A percentile compares a stretch with the other conserved stretches of the same genome.
Evolutionary conservation across 1,140 invertebrate genomes (phyloP).

Genomic region (Magallana ariakensis): DNA sequence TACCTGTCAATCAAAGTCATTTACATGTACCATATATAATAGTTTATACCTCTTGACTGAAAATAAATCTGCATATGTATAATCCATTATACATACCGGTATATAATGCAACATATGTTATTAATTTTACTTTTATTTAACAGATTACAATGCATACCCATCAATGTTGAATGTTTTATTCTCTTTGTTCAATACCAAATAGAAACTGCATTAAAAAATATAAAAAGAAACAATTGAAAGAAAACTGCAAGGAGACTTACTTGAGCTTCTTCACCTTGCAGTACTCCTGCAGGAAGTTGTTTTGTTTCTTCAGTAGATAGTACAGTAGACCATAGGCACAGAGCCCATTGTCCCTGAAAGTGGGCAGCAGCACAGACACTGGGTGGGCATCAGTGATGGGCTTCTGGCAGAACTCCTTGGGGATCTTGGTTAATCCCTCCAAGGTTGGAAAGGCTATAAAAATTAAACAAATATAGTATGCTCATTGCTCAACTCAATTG

Average conservation of each 20-base stretch:
- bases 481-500: no score
- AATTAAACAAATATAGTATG: background rate
- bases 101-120: no score
- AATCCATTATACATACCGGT: no score
- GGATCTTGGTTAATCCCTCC: constrained; percentile 47
- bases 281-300: constrained; percentile 68
- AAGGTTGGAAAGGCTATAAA: constrained; percentile 42
- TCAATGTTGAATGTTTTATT: no score
- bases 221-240: background rate
- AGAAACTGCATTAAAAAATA: background rate
- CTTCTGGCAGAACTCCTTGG: constrained; percentile 60
- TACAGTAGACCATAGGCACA: constrained; percentile 67
- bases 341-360: constrained; percentile 64
- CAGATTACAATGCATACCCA: no score
- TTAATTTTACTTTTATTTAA: no score
- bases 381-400: constrained; percentile 56
- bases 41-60: background rate
- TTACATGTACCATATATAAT: background rate
- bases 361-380: constrained; percentile 65
- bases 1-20: background rate
- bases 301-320: constrained; percentile 68
- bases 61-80: no score
- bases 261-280: constrained; percentile 45
- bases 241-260: background rate
- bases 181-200: no score